These are phyloP conservation scores for Leptopilina syphax DNA, from an alignment of 2,888 invertebrate species.

Conservation along the genomic window DNA sequence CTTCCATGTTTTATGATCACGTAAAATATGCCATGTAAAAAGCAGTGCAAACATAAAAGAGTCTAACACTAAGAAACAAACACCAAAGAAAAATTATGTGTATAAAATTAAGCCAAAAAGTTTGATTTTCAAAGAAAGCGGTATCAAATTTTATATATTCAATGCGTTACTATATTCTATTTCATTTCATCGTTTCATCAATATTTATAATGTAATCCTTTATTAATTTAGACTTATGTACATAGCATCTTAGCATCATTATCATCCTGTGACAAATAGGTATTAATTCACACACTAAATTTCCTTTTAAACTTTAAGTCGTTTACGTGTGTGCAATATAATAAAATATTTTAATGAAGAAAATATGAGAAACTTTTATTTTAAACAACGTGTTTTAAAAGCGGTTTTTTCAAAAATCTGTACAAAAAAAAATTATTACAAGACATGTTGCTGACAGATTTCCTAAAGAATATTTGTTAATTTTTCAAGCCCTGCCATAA, in stretches of 20 bases:
- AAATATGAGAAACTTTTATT: background rate
- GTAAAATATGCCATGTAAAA: conserved; percentile 71
- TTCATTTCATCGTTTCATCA: conserved; percentile 36
- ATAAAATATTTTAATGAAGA: background rate
- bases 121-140: background rate
- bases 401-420: background rate
- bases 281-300: too few relatives aligned
- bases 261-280: too few relatives aligned
- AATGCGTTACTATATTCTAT: background rate
- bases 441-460: conserved; percentile 31
- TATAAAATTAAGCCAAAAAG: too few relatives aligned
- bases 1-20: conserved; percentile 72
- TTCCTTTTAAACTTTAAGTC: too few relatives aligned
- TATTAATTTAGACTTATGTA: background rate
- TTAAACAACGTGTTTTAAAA: background rate
- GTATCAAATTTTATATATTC: background rate
- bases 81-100: background rate
- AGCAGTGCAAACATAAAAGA: background rate
- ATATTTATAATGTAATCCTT: conserved; percentile 28
- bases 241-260: too few relatives aligned
- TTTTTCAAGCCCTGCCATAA: conserved; percentile 28
- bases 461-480: conserved; percentile 2
- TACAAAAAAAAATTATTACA: background rate
- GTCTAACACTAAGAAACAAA: background rate
- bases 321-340: background rate